Base-by-base conservation (phyloP, 2,888 invertebrate genomes). In the Aspidapion aeneum region DNA sequence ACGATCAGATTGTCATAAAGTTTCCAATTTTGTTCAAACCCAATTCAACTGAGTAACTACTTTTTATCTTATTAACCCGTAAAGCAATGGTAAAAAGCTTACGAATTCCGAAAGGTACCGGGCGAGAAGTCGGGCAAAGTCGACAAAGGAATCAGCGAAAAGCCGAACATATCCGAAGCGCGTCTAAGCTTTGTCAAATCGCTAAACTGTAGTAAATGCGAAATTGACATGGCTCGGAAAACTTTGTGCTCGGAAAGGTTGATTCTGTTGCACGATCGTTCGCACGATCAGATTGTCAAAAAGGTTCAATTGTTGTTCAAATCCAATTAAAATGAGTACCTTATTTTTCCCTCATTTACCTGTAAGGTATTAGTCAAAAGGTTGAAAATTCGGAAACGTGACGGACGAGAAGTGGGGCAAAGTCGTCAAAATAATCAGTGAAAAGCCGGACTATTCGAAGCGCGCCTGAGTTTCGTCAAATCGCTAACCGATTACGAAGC, bases 161-260 rank as follows among this genome's bases (percentile, higher is more conserved):
- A 58, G 18, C 54, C 57, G 1, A 58, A 62, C 2, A 58, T 62
- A 54, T 57, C 58, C 9, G 22, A 20, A 19, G 51, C 3, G 1
- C 57, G 62, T 18, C 50, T 58, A 20, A 52, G 58, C 21, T 62
- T 17, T 19, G 17, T 62, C 17, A 18, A 52, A 54, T n/a, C n/a
- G n/a, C n/a, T n/a, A n/a, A n/a, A n/a, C n/a, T n/a, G n/a, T n/a
- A n/a, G n/a, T n/a, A n/a, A n/a, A n/a, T n/a, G n/a, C n/a, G 35
- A 52, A 20, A 62, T 62, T 19, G 55, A 54, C 54, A 19, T 21
- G 16, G 49, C 18, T n/a, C 50, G 54, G 2, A 58, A 58, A 5
- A 54, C 58, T 55, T 62, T 51, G 19, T 62, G 62, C 48, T 62
- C 62, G 0, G 62, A 58, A 35, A 58, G 62, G 20, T 17, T 62